phyloP scores from a whole-genome alignment of 1,140 invertebrate species.

The Thereuonema tuberculata region DNA sequence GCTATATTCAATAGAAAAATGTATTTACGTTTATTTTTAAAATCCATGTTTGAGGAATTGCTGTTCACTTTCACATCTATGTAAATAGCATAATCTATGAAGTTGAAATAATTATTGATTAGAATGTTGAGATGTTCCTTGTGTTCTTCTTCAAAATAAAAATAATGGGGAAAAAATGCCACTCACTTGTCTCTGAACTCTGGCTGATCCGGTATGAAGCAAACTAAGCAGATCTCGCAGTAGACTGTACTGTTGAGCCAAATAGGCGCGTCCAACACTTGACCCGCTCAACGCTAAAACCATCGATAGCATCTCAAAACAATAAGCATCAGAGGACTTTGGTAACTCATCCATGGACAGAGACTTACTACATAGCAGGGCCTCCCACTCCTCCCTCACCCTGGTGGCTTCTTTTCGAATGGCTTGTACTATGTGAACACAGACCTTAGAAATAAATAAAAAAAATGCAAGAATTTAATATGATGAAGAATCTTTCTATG shows the following conservation, averaged over 20 bases:
- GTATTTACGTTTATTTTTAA: no score
- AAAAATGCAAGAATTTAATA: no score
- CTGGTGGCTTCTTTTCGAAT: constrained; percentile 73
- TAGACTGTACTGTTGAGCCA: constrained; percentile 74
- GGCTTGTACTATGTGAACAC: constrained; percentile 82
- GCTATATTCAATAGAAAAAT: no score
- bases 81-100: no score
- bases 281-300: constrained; percentile 86
- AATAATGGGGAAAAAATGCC: no score
- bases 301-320: constrained; percentile 94
- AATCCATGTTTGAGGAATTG: no score
- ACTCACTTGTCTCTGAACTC: constrained; percentile 76
- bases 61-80: no score
- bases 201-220: constrained; percentile 82
- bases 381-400: constrained; percentile 80
- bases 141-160: no score
- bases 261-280: constrained; percentile 69
- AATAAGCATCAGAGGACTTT: constrained; percentile 67
- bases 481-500: no score
- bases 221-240: constrained; percentile 71
- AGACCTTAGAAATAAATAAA: no score
- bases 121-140: no score
- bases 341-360: constrained; percentile 26
- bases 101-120: no score
- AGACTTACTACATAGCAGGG: constrained; percentile 24